phyloP scores from a whole-genome alignment of 2,888 invertebrate genomes.

The Drosophila algonquin region DNA sequence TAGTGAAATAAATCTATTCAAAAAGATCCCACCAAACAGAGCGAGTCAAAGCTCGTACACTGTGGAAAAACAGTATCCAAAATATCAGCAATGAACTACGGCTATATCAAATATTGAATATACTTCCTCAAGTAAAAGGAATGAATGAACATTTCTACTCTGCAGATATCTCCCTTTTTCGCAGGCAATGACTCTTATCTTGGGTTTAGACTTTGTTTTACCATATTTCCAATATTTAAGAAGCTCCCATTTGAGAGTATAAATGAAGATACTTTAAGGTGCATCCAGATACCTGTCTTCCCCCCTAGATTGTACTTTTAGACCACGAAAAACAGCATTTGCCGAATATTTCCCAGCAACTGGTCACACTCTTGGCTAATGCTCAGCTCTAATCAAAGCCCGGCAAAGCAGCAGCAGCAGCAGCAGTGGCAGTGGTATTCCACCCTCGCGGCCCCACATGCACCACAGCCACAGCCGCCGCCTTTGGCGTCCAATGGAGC shows the following conservation, averaged over 20 bases:
- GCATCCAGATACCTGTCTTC: too few species aligned
- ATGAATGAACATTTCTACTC: too few species aligned
- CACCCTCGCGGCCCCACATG: constrained; percentile 15
- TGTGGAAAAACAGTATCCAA: too few species aligned
- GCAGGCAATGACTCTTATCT: too few species aligned
- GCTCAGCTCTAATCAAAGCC: not conserved
- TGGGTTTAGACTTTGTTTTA: not conserved
- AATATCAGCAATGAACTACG: too few species aligned
- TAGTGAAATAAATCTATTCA: not conserved
- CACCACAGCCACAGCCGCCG: constrained; percentile 26
- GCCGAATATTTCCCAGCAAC: not conserved
- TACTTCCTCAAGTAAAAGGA: too few species aligned
- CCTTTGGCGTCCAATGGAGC: constrained; percentile 72
- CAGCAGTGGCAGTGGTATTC: constrained; percentile 11
- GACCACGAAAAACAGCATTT: not conserved
- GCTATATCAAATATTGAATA: too few species aligned
- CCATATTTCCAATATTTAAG: not conserved
- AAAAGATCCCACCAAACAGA: not conserved
- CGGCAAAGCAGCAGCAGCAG: too few species aligned
- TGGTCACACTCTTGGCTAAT: not conserved
- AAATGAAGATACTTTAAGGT: not conserved
- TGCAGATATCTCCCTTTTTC: too few species aligned
- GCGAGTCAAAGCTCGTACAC: too few species aligned
- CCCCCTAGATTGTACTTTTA: too few species aligned
- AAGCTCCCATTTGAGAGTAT: not conserved